phyloP scores from a whole-genome alignment of 2,113 vertebrate species.

The Chroicocephalus ridibundus region DNA sequence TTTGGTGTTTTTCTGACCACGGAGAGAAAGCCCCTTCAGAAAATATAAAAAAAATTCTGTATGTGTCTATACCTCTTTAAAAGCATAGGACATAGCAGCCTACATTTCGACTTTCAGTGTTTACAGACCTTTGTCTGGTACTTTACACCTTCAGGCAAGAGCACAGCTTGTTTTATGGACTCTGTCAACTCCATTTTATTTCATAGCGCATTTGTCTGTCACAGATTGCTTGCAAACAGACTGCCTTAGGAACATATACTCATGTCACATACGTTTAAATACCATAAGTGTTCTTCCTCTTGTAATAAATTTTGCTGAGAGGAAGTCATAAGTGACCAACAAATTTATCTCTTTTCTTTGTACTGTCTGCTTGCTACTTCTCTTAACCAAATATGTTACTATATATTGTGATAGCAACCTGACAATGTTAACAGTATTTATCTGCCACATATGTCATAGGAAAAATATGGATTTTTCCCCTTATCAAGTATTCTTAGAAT shows the following conservation, averaged over 20 bases:
- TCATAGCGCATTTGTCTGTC: conserved; percentile 14
- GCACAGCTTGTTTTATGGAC: conserved; percentile 50
- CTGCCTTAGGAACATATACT: conserved; percentile 31
- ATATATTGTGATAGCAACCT: neutral
- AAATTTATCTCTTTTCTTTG: neutral
- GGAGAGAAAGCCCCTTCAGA: neutral
- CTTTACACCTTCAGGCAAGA: conserved; percentile 39
- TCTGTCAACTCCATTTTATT: conserved; percentile 39
- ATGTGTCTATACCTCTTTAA: neutral
- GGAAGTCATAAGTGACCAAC: neutral
- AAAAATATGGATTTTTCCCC: neutral
- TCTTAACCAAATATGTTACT: neutral
- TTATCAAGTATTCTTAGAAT: neutral
- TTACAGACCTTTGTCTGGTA: conserved; percentile 11
- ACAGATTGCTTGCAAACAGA: conserved; percentile 15
- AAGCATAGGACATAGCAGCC: neutral
- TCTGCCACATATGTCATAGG: neutral
- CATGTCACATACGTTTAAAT: neutral
- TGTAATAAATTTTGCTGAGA: conserved; percentile 23
- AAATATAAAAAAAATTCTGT: neutral
- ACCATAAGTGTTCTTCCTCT: conserved; percentile 33
- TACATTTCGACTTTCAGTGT: neutral
- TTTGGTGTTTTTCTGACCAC: neutral
- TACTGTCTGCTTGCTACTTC: neutral
- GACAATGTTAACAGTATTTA: neutral